phyloP scores from a whole-genome alignment of 2,797 vertebrate species.

The Sebastes melanostomus region DNA sequence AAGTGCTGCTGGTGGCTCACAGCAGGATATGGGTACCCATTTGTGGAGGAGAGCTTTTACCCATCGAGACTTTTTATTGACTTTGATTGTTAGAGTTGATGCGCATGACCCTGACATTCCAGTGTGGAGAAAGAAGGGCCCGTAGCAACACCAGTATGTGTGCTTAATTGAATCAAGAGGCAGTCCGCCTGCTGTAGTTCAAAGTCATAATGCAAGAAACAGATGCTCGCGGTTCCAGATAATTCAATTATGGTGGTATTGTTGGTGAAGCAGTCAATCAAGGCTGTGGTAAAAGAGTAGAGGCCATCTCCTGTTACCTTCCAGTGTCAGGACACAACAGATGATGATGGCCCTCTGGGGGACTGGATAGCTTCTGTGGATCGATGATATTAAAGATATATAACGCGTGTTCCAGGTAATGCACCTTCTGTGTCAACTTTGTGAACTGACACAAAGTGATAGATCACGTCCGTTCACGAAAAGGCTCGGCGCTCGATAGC shows the following conservation, averaged over 20 bases:
- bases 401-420: not conserved
- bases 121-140: conserved; percentile 18
- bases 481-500: not conserved
- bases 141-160: conserved; percentile 51
- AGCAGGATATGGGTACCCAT: conserved; percentile 31
- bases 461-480: not conserved
- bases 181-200: conserved; percentile 49
- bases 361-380: not conserved
- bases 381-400: conserved; percentile 5
- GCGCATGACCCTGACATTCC: conserved; percentile 69
- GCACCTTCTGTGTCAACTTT: not conserved
- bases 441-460: not conserved
- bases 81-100: conserved; percentile 65
- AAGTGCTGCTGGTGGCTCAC: conserved; percentile 5
- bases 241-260: conserved; percentile 76
- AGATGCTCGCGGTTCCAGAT: conserved; percentile 71
- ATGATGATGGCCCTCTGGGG: conserved; percentile 16
- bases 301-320: conserved; percentile 48
- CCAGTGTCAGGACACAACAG: conserved; percentile 28
- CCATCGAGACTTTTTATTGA: conserved; percentile 67
- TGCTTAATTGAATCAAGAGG: conserved; percentile 71
- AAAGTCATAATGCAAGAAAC: conserved; percentile 72
- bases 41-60: conserved; percentile 50
- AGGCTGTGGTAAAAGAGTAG: conserved; percentile 40
- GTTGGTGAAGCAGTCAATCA: conserved; percentile 54